Evolutionary conservation across 2,888 invertebrate species (phyloP).

Genomic region (Dynastes hyllus): DNA sequence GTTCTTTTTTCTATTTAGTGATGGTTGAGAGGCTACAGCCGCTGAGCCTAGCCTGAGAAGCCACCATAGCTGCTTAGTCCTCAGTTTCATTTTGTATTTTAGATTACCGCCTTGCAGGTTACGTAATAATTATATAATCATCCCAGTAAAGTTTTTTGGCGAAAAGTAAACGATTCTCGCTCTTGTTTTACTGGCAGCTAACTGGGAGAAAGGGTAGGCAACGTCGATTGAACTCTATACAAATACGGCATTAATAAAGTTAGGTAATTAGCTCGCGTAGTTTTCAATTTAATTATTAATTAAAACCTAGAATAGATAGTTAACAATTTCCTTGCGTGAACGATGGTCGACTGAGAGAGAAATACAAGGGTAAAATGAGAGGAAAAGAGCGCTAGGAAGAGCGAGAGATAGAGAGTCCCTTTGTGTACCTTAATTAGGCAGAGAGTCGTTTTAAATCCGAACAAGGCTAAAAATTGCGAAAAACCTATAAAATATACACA

Average conservation of each 20-base stretch:
- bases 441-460: constrained; percentile 61
- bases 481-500: constrained; percentile 69
- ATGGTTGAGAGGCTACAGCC: no score
- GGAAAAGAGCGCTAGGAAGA: constrained; percentile 1
- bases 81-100: background rate
- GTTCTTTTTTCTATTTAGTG: no score
- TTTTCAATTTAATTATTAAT: constrained; percentile 68
- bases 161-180: background rate
- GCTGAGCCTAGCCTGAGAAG: no score
- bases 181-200: constrained; percentile 30
- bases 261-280: constrained; percentile 61
- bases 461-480: constrained; percentile 68
- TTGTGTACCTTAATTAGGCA: constrained; percentile 68
- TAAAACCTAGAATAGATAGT: constrained; percentile 68
- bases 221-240: constrained; percentile 46
- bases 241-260: constrained; percentile 52
- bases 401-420: constrained; percentile 58
- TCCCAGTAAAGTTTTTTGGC: background rate
- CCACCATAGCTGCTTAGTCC: background rate
- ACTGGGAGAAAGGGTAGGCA: constrained; percentile 22
- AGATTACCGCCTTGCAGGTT: background rate
- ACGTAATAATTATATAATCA: constrained; percentile 16
- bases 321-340: constrained; percentile 67
- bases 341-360: constrained; percentile 13
- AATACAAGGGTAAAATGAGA: background rate